Conservation (phyloP, 1,140 invertebrate genomes). For the Argopecten irradians region DNA sequence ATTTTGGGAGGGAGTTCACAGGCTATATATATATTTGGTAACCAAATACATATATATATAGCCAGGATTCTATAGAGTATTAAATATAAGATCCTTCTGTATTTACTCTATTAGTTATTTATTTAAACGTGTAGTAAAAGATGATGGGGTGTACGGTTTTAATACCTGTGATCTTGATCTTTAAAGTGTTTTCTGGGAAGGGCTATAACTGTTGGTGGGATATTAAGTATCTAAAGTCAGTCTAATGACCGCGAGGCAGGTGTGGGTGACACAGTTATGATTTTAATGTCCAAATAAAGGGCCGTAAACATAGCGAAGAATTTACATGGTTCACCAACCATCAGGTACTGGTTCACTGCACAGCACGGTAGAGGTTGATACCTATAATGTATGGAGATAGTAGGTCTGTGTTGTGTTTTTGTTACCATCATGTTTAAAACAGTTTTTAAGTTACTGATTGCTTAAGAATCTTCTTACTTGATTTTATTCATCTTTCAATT, state of each 20-base stretch:
- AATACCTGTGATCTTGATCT: conserved; percentile 1
- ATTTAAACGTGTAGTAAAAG: not conserved
- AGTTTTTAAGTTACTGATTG: too few species aligned
- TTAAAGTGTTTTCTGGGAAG: not conserved
- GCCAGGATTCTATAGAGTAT: too few species aligned
- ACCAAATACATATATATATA: too few species aligned
- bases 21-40: too few species aligned
- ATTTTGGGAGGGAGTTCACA: too few species aligned
- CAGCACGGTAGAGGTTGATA: not conserved
- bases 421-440: not conserved
- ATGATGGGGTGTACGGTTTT: not conserved
- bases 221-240: not conserved
- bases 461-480: too few species aligned
- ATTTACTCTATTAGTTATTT: not conserved
- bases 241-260: not conserved
- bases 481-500: too few species aligned
- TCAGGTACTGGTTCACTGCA: not conserved
- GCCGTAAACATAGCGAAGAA: not conserved
- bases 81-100: not conserved
- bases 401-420: not conserved
- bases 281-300: conserved; percentile 18
- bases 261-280: conserved; percentile 15
- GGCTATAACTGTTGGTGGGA: not conserved
- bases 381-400: conserved; percentile 8
- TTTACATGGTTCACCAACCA: conserved; percentile 22